Base-by-base conservation (phyloP, 1,140 invertebrate genomes). In the Hydropsyche tenuis region DNA sequence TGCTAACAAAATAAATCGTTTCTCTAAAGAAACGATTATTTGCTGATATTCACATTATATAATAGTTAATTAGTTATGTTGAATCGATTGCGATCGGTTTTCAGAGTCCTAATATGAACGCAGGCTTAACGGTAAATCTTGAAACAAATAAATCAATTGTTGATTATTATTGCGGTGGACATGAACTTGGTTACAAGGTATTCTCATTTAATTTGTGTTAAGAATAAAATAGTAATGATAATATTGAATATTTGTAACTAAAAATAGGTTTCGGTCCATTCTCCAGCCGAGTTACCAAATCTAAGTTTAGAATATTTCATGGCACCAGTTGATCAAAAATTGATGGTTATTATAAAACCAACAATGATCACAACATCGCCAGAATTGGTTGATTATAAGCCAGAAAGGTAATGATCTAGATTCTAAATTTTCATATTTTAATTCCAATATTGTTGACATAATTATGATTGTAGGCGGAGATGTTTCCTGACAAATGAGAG, bases 361-460 rank as follows among this genome's bases (percentile, higher is more conserved):
- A 86, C 85, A 70, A 88, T 89, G 86, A 89, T 90, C 81, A 87
- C 87, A 5, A 89, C 88, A 12, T 88, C 87, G 0, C 81, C 84
- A 42, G 86, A 85, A 75, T 80, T 89, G 5, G 81, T 80, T 43
- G 81, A 84, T 45, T 88, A 88, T 75, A 79, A 81, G 22, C 81
- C 88, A 2, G 66, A 80, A 6, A 85, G 84, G 84, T 86, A 42
- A 5, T 68, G 12, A n/a, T n/a, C n/a, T 60, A 23, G 1, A 20
- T 4, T 20, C 22, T 1, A 25, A 37, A 45, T 23, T 16, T 6
- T 12, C 20, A 64, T 20, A 9, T 45, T 20, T 62, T 12, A n/a
- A 25, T 14, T 30, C 22, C 4, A 6, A 9, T 63, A 18, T 71
- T 1, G 12, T 64, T 64, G 64, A 3, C 20, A 16, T 60, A 30